Evolutionary conservation across 2,888 invertebrate species (phyloP).

Genomic region (Heterodera filipjevi): DNA sequence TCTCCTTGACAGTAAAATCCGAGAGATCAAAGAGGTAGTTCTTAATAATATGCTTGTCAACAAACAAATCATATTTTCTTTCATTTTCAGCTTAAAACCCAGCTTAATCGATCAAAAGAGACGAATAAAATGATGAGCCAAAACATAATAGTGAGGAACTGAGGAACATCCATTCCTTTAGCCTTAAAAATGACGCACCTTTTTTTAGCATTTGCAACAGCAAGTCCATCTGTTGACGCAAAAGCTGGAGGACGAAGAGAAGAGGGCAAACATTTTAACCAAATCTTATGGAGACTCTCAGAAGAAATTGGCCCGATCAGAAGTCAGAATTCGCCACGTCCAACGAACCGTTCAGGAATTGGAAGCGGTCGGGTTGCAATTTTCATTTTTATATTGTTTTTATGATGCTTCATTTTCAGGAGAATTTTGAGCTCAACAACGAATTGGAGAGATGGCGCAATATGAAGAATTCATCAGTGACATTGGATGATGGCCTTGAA

Average conservation of each 20-base stretch:
- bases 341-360: slow-evolving; percentile 7
- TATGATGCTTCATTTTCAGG: neutral
- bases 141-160: neutral
- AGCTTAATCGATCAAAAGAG: slow-evolving; percentile 2
- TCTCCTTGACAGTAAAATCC: slow-evolving; percentile 1
- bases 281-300: slow-evolving; percentile 19
- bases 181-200: neutral
- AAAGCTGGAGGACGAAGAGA: slow-evolving; percentile 19
- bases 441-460: neutral
- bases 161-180: neutral
- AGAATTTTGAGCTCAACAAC: slow-evolving; percentile 1
- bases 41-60: neutral
- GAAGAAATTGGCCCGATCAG: neutral
- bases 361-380: neutral
- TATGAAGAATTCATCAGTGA: neutral
- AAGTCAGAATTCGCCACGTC: neutral
- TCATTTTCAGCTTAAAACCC: slow-evolving; percentile 1
- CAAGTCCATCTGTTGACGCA: neutral
- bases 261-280: slow-evolving; percentile 16
- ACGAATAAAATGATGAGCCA: neutral
- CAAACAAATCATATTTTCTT: neutral
- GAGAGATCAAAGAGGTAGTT: neutral
- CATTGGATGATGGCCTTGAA: neutral
- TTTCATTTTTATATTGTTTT: neutral
- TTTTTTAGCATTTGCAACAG: neutral